A percentile compares a stretch with the other conserved stretches of the same genome.
These are phyloP conservation scores for Dicerorhinus sumatrensis DNA, from an alignment of 2,113 vertebrate genomes.

Conservation along the genomic window DNA sequence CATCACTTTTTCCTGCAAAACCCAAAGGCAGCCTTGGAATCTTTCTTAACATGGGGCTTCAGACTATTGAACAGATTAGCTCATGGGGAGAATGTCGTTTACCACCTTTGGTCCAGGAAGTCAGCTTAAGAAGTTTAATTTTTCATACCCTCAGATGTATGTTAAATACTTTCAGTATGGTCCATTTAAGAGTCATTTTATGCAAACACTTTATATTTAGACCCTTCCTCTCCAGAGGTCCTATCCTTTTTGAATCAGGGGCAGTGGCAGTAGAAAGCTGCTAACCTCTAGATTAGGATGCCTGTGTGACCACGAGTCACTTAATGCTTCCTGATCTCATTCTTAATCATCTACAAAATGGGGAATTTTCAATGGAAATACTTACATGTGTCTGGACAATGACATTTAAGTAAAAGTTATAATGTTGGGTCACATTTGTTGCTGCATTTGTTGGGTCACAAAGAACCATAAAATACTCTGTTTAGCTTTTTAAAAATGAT, in stretches of 20 bases:
- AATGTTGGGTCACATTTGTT: too few species aligned
- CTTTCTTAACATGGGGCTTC: not conserved
- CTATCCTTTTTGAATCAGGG: not conserved
- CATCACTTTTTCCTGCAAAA: not conserved
- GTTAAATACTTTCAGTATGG: not conserved
- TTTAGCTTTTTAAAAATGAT: not conserved
- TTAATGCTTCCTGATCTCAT: not conserved
- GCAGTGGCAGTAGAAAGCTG: not conserved
- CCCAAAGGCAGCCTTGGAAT: not conserved
- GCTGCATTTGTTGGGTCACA: not conserved
- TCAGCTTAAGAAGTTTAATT: not conserved
- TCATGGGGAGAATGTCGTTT: not conserved
- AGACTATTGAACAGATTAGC: not conserved
- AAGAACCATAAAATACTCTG: not conserved
- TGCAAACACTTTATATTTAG: not conserved
- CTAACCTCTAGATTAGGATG: not conserved
- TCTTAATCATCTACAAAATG: not conserved
- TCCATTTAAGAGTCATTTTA: not conserved
- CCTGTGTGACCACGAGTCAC: not conserved
- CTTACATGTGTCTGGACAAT: constrained; percentile 8
- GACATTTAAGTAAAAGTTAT: constrained; percentile 5
- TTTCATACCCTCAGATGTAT: not conserved
- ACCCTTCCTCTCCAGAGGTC: not conserved
- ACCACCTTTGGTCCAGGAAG: not conserved
- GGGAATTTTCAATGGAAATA: not conserved